Conservation (phyloP, 2,888 invertebrate species). For the Drosophila engyochracea region DNA sequence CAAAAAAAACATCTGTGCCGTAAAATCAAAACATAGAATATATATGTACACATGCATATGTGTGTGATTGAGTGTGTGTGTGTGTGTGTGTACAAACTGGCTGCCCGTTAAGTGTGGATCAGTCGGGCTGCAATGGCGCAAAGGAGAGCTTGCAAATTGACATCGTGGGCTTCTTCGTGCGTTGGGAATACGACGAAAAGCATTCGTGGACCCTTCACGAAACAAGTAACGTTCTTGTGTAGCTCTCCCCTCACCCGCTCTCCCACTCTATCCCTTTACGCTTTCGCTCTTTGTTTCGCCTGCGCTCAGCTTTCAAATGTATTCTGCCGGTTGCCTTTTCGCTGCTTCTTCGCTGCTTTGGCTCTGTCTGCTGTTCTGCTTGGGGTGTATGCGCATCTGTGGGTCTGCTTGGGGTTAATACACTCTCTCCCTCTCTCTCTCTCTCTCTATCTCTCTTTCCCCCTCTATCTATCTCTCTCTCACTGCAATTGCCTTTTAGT, state of each 20-base stretch:
- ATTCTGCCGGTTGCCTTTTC: slow-evolving; percentile 50
- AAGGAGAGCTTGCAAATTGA: slow-evolving; percentile 76
- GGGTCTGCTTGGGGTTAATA: slow-evolving; percentile 66
- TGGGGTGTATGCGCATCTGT: slow-evolving; percentile 50
- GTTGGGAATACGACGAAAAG: slow-evolving; percentile 6
- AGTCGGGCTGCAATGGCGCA: slow-evolving; percentile 38
- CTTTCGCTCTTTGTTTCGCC: slow-evolving; percentile 11
- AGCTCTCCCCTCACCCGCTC: slow-evolving; percentile 8
- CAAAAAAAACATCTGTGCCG: slow-evolving; percentile 79
- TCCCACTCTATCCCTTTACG: not conserved
- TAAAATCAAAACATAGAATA: slow-evolving; percentile 77
- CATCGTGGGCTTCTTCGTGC: slow-evolving; percentile 59
- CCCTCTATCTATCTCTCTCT: not conserved
- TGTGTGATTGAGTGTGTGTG: not conserved
- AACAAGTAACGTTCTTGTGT: slow-evolving; percentile 59
- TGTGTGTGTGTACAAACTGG: slow-evolving; percentile 18
- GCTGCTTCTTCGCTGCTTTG: slow-evolving; percentile 6
- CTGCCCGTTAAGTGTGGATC: slow-evolving; percentile 61
- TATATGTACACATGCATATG: slow-evolving; percentile 16
- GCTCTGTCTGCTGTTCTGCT: slow-evolving; percentile 17
- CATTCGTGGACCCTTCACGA: slow-evolving; percentile 65
- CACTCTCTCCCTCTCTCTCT: slow-evolving; percentile 36
- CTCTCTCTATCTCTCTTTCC: slow-evolving; percentile 25
- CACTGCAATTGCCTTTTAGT: slow-evolving; percentile 13
- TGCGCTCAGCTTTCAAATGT: slow-evolving; percentile 49